Evolutionary conservation across 2,113 vertebrate genomes (phyloP), one percentile per base, ranked within the genome.

Genomic region (Brienomyrus longianalis): DNA sequence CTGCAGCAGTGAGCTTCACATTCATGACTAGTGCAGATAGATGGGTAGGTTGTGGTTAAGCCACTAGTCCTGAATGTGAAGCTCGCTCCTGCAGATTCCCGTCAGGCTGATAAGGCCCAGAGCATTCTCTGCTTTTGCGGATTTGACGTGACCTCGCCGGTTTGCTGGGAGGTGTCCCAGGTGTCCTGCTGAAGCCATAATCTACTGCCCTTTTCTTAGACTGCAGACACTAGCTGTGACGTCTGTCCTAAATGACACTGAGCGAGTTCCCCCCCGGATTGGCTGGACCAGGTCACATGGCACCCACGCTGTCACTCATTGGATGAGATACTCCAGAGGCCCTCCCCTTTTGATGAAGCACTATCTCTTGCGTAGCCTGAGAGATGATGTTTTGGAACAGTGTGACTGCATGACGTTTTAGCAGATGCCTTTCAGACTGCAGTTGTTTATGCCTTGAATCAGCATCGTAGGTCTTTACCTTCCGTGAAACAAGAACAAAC

Each of bases 221-320:
- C 39, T 83, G 39, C 80, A 17, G 4, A 45, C 19, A n/a, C 85
- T 51, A 86, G 11, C 84, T 17, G 27, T 31, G 13, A 21, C 17
- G 27, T 19, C 85, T 17, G 47, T 11, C n/a, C 48, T 86, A 86
- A 52, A 11, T 10, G 11, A 52, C 43, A 86, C 48, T 54, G n/a
- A 11, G 85, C 9, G 0, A 54, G 31, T 87, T 2, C 17, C 15
- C 19, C 23, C 50, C 85, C 17, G 15, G n/a, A 56, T 54, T 87
- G 85, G 85, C 51, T 56, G 85, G 35, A 54, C 35, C 27, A 19
- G 51, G 85, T 84, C 83, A 84, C 83, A 47, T 84, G 83, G 83
- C 45, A 84, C 39, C 47, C 45, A 9, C 31, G 1, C 31, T 56
- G 31, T 35, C 85, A 87, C 27, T 87, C 21, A 54, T 54, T 54